Conservation (phyloP, 2,888 invertebrate species). For the Diarsia brunnea region DNA sequence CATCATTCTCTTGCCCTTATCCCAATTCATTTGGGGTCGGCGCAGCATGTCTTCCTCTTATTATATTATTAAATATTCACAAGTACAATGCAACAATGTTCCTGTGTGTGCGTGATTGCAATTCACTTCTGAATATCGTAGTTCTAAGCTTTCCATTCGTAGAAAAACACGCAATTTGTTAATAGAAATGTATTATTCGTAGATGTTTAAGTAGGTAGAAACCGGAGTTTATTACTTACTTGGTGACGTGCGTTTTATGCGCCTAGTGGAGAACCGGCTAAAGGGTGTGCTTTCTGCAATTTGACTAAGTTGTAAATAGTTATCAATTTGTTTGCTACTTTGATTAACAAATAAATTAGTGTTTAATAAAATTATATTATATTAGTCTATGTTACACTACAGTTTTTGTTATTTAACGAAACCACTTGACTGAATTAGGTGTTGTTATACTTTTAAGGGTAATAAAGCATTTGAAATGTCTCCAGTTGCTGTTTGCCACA, state of each 20-base stretch:
- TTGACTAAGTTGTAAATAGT: background rate
- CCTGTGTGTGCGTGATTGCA: constrained; percentile 54
- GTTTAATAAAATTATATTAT: background rate
- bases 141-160: constrained; percentile 58
- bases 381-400: background rate
- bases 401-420: background rate
- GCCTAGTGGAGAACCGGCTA: background rate
- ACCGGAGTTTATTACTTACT: background rate
- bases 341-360: background rate
- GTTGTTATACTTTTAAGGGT: background rate
- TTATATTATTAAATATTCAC: constrained; percentile 51
- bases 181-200: constrained; percentile 18
- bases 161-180: constrained; percentile 48
- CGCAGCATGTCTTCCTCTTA: too few relatives aligned
- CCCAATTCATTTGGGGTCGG: too few relatives aligned
- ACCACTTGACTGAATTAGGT: background rate
- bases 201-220: constrained; percentile 53
- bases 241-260: background rate
- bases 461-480: background rate
- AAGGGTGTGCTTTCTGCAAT: background rate
- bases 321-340: background rate
- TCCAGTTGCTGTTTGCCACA: background rate
- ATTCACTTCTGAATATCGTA: constrained; percentile 60
- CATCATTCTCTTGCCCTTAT: too few relatives aligned
- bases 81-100: constrained; percentile 61